phyloP scores from a whole-genome alignment of 1,140 invertebrate genomes.

The Trachymyrmex cornetzi region DNA sequence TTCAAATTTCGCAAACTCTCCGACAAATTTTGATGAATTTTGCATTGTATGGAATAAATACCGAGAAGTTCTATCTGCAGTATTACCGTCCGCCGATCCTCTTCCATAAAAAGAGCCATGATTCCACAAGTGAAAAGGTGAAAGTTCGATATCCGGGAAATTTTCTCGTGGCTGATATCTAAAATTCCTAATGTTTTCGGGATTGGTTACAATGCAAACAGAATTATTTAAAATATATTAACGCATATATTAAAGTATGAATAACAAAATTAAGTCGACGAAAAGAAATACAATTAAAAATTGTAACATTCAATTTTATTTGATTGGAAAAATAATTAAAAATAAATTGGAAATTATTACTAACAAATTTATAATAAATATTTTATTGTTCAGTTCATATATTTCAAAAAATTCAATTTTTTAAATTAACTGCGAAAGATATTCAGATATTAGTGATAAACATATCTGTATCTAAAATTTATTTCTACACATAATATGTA shows the following conservation, averaged over 20 bases:
- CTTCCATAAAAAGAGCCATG: conserved; percentile 66
- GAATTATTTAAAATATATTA: neutral
- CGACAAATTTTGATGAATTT: neutral
- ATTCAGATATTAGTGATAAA: neutral
- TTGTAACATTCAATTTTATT: neutral
- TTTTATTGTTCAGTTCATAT: neutral
- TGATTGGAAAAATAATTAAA: conserved; percentile 3
- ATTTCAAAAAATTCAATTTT: neutral
- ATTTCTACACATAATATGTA: neutral
- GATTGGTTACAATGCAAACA: conserved; percentile 17
- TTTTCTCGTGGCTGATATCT: conserved; percentile 58
- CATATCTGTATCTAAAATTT: neutral
- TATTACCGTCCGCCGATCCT: conserved; percentile 27
- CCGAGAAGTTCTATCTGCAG: conserved; percentile 44
- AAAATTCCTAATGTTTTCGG: conserved; percentile 51
- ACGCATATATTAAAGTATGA: neutral
- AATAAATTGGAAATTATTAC: neutral
- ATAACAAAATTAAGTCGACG: neutral
- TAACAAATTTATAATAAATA: conserved; percentile 1
- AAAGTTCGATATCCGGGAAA: conserved; percentile 59
- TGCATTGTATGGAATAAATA: conserved; percentile 33
- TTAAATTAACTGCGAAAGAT: neutral
- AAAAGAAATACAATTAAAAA: neutral
- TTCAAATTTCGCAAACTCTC: conserved; percentile 27
- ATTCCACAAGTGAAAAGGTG: conserved; percentile 73